Evolutionary conservation across 2,113 vertebrate species (phyloP).

Genomic region (Tachysurus vachellii): DNA sequence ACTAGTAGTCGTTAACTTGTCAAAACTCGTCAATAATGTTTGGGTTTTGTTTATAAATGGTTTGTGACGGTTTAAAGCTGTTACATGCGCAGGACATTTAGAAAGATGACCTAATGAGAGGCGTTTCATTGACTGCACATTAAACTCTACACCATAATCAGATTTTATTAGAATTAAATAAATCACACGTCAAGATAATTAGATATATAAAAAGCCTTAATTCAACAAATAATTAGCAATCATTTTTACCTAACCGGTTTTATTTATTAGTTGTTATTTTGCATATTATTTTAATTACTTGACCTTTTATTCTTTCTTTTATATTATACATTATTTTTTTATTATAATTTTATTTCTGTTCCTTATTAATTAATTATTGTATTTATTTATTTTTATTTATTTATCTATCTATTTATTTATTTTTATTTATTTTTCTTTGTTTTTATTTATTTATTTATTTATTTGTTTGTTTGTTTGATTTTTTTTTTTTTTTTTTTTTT

Average conservation of each 20-base stretch:
- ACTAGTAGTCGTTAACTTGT: not conserved
- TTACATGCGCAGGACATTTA: not conserved
- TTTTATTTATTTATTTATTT: not conserved
- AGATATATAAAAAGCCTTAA: not conserved
- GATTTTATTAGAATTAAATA: not conserved
- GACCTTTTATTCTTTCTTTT: not conserved
- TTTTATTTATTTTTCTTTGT: not conserved
- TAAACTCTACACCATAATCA: not conserved
- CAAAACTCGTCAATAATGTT: no score
- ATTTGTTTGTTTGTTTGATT: no score
- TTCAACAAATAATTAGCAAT: not conserved
- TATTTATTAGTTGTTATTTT: not conserved
- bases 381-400: not conserved
- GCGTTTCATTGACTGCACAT: not conserved
- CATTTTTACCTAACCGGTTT: not conserved
- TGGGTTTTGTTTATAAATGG: not conserved
- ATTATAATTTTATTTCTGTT: not conserved
- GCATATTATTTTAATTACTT: not conserved
- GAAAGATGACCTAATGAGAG: not conserved
- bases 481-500: no score
- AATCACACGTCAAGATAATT: not conserved
- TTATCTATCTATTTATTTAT: not conserved
- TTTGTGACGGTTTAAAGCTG: not conserved
- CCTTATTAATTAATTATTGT: not conserved
- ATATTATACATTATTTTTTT: not conserved